A percentile compares a stretch with the other conserved stretches of the same genome.
Evolutionary conservation across 2,888 invertebrate species (phyloP).

Genomic region (Conops quadrifasciatus): DNA sequence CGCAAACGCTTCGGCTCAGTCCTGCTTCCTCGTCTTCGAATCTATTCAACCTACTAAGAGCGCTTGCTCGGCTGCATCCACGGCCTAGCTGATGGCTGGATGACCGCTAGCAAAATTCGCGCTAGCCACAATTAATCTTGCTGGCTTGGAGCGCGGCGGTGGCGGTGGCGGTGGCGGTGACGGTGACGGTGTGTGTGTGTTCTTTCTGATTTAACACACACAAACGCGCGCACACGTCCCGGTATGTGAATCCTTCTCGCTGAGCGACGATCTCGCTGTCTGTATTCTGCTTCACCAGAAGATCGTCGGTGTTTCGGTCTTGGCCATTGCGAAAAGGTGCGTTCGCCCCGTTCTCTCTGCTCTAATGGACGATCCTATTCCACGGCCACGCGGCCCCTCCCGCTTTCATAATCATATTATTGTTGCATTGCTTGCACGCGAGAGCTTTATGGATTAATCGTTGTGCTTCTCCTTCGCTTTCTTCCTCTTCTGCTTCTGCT

Average conservation of each 20-base stretch:
- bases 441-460: slow-evolving; percentile 26
- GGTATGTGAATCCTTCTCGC: slow-evolving; percentile 1
- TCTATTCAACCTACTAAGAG: not conserved
- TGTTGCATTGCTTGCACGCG: slow-evolving; percentile 20
- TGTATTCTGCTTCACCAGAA: not conserved
- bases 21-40: not conserved
- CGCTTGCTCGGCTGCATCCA: not conserved
- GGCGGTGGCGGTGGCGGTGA: not conserved
- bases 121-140: slow-evolving; percentile 59
- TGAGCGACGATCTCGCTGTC: slow-evolving; percentile 13
- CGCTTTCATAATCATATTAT: slow-evolving; percentile 4
- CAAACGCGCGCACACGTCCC: not conserved
- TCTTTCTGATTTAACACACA: not conserved
- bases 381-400: not conserved
- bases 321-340: no score
- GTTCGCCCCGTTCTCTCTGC: no score
- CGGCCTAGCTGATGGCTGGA: not conserved
- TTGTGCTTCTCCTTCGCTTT: no score
- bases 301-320: slow-evolving; percentile 17
- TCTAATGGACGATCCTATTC: not conserved
- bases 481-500: not conserved
- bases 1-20: not conserved
- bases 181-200: not conserved
- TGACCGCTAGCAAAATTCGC: slow-evolving; percentile 45
- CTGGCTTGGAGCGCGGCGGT: slow-evolving; percentile 6